Evolutionary conservation across 35 echinoderm and acorn worm species (phyloP), one percentile per base, ranked within the genome.

Genomic region (Ptychodera flava): DNA sequence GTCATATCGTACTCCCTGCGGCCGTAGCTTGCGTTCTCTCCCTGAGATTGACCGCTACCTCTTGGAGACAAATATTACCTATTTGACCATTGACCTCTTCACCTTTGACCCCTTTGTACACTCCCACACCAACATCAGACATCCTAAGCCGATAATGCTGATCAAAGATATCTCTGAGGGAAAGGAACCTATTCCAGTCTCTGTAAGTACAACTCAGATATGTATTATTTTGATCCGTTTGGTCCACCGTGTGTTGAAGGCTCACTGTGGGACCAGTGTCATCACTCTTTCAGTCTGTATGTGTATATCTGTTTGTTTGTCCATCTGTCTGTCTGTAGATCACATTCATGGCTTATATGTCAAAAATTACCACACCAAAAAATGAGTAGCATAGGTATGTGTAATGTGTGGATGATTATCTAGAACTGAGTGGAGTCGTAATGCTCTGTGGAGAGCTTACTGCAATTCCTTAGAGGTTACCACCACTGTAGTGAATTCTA

Each of bases 91-190:
- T 1, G 95, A 97, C 78, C 83, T 86, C 1, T 97, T 97, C 81
- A 88, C 83, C 53, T 97, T 97, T 90, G 89, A 91, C 34, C 86
- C 84, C 76, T 93, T 87, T 33, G 91, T 97, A 94, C 90, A 31
- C 32, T 88, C 52, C 77, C 90, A 80, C 76, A 85, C 31, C 64
- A 86, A 81, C 35, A 76, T 64, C 38, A 88, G 79, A 35, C 76
- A 38, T 36, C 88, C 84, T 81, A 88, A 86, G 78, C 80, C 78
- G n/a, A 83, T 36, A n/a, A 83, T 85, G 36, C 33, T 82, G 37
- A 94, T 89, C 31, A 79, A 82, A 27, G 95, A 97, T 78, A 85
- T 97, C 16, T 97, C 95, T 0, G 77, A 92, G 15, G 95, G 95
- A 6, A 76, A 77, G 0, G 95, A 97, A 77, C 87, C 90, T 27